A percentile compares a stretch with the other conserved stretches of the same genome.
phyloP scores from a whole-genome alignment of 1,140 invertebrate species.

The Hyles vespertilio region DNA sequence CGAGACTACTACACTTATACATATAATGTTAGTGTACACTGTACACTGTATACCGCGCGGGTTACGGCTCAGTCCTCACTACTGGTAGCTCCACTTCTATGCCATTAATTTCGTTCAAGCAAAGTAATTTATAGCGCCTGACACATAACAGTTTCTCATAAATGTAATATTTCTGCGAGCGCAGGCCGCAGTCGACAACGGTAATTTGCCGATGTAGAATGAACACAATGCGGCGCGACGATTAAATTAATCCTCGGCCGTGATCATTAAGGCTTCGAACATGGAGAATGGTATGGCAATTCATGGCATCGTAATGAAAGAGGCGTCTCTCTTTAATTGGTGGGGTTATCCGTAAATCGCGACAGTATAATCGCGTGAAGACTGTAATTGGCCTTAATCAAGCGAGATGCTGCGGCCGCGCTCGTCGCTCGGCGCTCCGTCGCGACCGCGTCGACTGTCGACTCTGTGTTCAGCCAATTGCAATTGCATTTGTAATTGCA shows the following conservation, averaged over 20 bases:
- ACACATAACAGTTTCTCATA: conserved; percentile 5
- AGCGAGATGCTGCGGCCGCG: conserved; percentile 51
- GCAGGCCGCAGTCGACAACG: conserved; percentile 17
- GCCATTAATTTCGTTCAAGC: background rate
- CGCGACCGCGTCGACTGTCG: conserved; percentile 28
- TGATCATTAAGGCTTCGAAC: conserved; percentile 36
- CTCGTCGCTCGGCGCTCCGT: background rate
- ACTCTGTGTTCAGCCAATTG: conserved; percentile 46
- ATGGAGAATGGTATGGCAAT: conserved; percentile 36
- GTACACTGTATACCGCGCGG: too few relatives aligned
- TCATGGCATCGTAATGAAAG: conserved; percentile 46
- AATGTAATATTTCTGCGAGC: conserved; percentile 13
- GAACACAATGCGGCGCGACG: conserved; percentile 20
- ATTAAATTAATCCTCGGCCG: conserved; percentile 32
- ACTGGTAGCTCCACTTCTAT: background rate
- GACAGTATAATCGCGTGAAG: conserved; percentile 59
- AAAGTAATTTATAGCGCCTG: background rate
- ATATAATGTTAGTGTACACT: background rate
- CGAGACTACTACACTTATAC: background rate
- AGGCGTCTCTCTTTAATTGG: conserved; percentile 48
- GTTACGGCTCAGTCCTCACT: too few relatives aligned
- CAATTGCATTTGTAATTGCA: conserved; percentile 39
- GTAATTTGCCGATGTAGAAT: conserved; percentile 27
- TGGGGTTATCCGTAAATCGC: conserved; percentile 49
- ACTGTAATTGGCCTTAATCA: conserved; percentile 63